Evolutionary conservation across 92 coral and sea anemone genomes (phyloP).

Genomic region (Palythoa grandis): DNA sequence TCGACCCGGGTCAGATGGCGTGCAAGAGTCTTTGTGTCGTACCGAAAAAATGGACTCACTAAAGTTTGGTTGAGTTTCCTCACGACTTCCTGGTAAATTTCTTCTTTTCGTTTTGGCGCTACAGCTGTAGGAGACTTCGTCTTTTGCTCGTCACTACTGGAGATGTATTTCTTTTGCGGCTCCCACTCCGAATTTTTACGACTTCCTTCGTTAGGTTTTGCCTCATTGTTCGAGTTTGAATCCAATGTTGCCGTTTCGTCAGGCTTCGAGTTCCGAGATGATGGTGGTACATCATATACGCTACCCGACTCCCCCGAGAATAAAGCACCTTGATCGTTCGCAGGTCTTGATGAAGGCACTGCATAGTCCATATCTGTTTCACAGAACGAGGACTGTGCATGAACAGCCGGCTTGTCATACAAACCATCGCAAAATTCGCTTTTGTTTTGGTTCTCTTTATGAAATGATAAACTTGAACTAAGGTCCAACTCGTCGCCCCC

Average conservation of each 20-base stretch:
- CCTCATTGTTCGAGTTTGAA: not conserved
- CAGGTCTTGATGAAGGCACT: conserved; percentile 59
- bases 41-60: conserved; percentile 67
- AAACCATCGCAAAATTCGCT: not conserved
- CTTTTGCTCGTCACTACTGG: not conserved
- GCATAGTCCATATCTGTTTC: conserved; percentile 59
- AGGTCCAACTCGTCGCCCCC: conserved; percentile 18
- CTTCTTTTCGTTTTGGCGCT: conserved; percentile 28
- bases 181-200: conserved; percentile 16
- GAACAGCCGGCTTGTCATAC: conserved; percentile 1
- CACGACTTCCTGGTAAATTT: conserved; percentile 80
- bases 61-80: conserved; percentile 75
- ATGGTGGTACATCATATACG: conserved; percentile 60
- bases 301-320: not conserved
- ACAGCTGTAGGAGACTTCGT: conserved; percentile 12
- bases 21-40: conserved; percentile 83
- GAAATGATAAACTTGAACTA: conserved; percentile 35
- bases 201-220: not conserved
- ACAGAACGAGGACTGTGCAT: conserved; percentile 10
- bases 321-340: not conserved
- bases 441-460: not conserved
- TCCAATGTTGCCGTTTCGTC: not conserved
- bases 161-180: conserved; percentile 7
- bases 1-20: conserved; percentile 92
- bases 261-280: conserved; percentile 19